Evolutionary conservation across 1,140 invertebrate genomes (phyloP), one percentile per base, ranked within the genome.

Genomic region (Diuraphis noxia): DNA sequence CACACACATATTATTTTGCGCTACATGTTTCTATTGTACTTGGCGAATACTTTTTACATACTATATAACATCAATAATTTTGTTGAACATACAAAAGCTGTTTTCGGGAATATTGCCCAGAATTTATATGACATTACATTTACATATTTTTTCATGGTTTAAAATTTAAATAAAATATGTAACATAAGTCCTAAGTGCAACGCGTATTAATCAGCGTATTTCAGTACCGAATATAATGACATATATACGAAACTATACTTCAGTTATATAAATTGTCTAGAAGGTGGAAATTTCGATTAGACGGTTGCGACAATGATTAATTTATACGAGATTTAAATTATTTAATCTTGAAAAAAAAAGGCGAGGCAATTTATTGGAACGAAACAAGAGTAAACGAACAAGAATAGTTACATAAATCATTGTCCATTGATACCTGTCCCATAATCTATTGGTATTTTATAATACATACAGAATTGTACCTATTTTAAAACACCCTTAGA

Each of bases 1-100:
- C 43, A 38, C 38, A 25, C 8, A 38, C 23, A 40, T 38, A 63
- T 56, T 40, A 52, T 87, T 36, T 8, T 87, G 46, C 38, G 43
- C n/a, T 63, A 34, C n/a, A 88, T 88, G 56, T 88, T 56, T 88
- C 87, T 43, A 56, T 72, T 63, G 38, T 77, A 72, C 84, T 85
- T n/a, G 88, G 19, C 8, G 40, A 77, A 43, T 30, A 36, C 40
- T 77, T 89, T 89, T 89, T 77, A n/a, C 56, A 88, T 43, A n/a
- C n/a, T n/a, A n/a, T n/a, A 43, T 88, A 46, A 85, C 82, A 40
- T 88, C 52, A 77, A 72, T 72, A 72, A 88, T 30, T 88, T n/a
- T 43, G 56, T 77, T 40, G 38, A 77, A 41, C n/a, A 56, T 25
- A 56, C 46, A 56, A 87, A 56, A 87, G 25, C 82, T 81, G 25